Evolutionary conservation across 2,113 vertebrate genomes (phyloP), one percentile per base, ranked within the genome.

Genomic region (Periophthalmus modestus): DNA sequence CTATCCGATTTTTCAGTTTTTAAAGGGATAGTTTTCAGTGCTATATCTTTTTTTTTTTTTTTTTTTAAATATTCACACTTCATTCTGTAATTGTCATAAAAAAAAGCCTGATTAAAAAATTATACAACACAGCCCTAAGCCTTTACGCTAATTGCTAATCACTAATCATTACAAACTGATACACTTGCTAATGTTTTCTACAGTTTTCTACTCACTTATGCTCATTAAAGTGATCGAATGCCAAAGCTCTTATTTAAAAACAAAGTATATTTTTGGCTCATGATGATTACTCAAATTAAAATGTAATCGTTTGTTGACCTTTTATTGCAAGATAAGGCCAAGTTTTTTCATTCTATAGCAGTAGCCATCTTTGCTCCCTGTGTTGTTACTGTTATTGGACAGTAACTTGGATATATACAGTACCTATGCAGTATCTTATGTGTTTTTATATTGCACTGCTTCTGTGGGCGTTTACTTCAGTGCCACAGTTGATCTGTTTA

Each of bases 401-500:
- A 19, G 48, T 52, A 12, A 57, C 54, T 23, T 21, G 39, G 39
- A 43, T 43, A 13, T 43, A 13, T 9, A 4, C 54, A 34, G 57
- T 66, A 33, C 36, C 36, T 54, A 43, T 36, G 2, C 24, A 76
- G 47, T 36, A 14, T n/a, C 21, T 62, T 59, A 13, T 46, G 7
- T 55, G 16, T 16, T 0, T 16, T 0, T 6, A n/a, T 34, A 65
- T 78, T 48, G 68, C 24, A 24, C n/a, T 54, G 24, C 75, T 81
- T 34, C 19, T 63, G 39, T 48, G 7, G 69, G 59, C 72, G 55
- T 66, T 68, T 9, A 57, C 43, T 82, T 52, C 10, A 47, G 50
- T 71, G 55, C n/a, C 58, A 66, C 7, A 24, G 68, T 79, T 39
- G 36, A 69, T 63, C 72, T 57, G 47, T 43, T 54, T 15, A 43